Conservation (phyloP, 1,140 invertebrate species). For the Asobara japonica region DNA sequence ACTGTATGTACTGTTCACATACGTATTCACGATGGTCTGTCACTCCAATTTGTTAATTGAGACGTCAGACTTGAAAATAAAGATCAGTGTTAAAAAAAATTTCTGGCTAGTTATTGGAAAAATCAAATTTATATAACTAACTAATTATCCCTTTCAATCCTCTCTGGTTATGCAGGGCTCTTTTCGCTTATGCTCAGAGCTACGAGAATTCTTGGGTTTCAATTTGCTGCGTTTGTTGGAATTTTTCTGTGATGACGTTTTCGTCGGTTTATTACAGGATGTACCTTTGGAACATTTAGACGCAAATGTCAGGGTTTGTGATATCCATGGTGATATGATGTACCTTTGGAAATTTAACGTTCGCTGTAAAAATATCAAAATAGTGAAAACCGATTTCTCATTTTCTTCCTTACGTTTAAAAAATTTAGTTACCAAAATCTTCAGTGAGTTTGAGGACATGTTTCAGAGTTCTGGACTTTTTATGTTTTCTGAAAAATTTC, state of each 20-base stretch:
- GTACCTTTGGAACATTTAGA: not conserved
- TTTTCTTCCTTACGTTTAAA: not conserved
- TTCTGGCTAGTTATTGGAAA: not conserved
- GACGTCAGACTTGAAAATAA: not conserved
- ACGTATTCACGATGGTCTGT: conserved; percentile 16
- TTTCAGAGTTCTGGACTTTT: not conserved
- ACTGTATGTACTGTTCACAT: conserved; percentile 32
- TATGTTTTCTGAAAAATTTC: not conserved
- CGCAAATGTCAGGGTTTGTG: not conserved
- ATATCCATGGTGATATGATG: not conserved
- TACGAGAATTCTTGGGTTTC: not conserved
- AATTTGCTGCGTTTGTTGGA: not conserved
- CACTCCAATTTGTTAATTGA: not conserved
- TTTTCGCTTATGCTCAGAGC: not conserved
- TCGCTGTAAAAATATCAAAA: not conserved
- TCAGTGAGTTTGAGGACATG: not conserved
- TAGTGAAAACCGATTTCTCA: not conserved
- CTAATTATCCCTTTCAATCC: not conserved
- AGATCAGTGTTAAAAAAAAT: not conserved
- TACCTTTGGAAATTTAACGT: not conserved
- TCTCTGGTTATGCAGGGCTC: not conserved
- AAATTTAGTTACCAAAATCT: not conserved
- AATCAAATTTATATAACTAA: not conserved
- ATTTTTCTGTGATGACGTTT: not conserved
- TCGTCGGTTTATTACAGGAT: not conserved